Evolutionary conservation across 2,797 vertebrate species (phyloP).

Genomic region (Acropternis orthonyx): DNA sequence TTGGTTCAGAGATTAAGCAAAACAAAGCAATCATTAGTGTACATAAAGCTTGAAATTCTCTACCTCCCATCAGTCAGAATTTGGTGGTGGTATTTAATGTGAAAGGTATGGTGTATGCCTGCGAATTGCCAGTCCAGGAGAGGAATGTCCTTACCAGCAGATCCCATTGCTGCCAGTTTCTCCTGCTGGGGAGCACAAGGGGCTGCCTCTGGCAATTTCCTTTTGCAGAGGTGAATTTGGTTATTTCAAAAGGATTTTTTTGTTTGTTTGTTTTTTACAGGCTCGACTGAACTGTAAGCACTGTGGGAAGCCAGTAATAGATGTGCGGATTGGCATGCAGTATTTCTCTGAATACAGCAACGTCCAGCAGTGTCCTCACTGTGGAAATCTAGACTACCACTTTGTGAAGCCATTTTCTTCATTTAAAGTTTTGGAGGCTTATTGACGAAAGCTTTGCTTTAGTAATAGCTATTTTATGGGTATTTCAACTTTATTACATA

Average conservation of each 20-base stretch:
- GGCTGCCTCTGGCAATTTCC: neutral
- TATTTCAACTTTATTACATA: slow-evolving; percentile 84
- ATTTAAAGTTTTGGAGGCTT: slow-evolving; percentile 98
- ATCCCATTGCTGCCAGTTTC: neutral
- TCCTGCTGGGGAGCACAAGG: neutral
- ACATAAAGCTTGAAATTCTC: neutral
- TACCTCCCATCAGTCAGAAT: neutral
- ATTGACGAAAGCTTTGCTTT: slow-evolving; percentile 96
- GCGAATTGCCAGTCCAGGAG: accelerated
- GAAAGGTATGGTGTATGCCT: neutral
- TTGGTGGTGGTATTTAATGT: neutral
- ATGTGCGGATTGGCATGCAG: slow-evolving; percentile 98
- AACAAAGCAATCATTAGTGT: neutral
- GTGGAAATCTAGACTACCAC: slow-evolving; percentile 99
- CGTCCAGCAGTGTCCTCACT: slow-evolving; percentile 99
- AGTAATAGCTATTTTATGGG: slow-evolving; percentile 89
- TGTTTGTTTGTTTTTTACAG: slow-evolving; percentile 70
- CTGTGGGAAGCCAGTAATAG: slow-evolving; percentile 97
- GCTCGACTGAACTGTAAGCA: slow-evolving; percentile 99
- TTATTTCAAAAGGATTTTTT: slow-evolving; percentile 8
- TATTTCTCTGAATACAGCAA: slow-evolving; percentile 99
- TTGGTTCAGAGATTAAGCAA: neutral
- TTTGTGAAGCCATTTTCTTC: slow-evolving; percentile 99
- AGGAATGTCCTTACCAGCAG: neutral
- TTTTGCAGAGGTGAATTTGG: neutral